A percentile compares a stretch with the other conserved stretches of the same genome.
phyloP scores from a whole-genome alignment of 2,113 vertebrate genomes.

The Elaphurus davidianus region DNA sequence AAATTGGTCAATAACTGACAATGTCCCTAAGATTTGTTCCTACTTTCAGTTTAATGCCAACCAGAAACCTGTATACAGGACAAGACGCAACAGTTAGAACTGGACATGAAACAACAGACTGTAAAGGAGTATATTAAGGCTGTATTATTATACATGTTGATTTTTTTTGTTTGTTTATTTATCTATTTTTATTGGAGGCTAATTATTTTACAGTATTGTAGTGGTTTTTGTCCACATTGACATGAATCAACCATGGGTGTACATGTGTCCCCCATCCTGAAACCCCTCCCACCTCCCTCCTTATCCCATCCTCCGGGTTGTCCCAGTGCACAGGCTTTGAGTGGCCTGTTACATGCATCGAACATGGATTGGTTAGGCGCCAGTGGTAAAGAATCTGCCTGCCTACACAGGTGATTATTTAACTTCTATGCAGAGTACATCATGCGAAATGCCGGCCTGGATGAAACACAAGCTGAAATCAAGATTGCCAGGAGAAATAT shows the following conservation, averaged over 20 bases:
- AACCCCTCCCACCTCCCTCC: background rate
- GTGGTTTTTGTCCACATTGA: background rate
- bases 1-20: background rate
- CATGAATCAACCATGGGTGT: background rate
- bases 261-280: background rate
- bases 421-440: background rate
- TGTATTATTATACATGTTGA: background rate
- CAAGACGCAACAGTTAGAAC: background rate
- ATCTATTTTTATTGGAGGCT: background rate
- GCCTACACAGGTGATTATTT: background rate
- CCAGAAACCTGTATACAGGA: background rate
- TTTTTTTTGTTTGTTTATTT: background rate
- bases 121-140: background rate
- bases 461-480: background rate
- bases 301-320: background rate
- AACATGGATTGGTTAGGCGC: rapidly evolving
- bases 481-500: background rate
- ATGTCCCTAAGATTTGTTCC: background rate
- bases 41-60: background rate
- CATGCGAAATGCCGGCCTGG: background rate
- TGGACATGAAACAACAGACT: background rate
- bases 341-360: background rate
- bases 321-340: background rate
- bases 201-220: background rate
- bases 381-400: background rate